phyloP scores from a whole-genome alignment of 2,888 invertebrate species.

The Saturnia pavonia region DNA sequence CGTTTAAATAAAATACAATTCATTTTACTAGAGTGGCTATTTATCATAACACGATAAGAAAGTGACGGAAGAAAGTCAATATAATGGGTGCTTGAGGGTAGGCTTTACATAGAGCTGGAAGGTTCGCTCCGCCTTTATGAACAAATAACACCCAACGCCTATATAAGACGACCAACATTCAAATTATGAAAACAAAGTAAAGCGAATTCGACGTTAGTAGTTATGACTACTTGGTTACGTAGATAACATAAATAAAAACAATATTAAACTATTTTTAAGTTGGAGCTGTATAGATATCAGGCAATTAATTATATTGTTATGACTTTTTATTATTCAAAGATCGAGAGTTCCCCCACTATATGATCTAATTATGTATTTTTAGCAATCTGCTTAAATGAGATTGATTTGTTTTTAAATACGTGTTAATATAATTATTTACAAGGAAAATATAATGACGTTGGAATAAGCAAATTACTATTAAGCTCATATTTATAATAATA shows the following conservation, averaged over 20 bases:
- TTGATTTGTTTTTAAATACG: no score
- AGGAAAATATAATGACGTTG: no score
- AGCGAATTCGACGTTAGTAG: neutral
- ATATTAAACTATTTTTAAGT: neutral
- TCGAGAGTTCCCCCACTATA: no score
- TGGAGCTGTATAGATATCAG: neutral
- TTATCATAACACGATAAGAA: conserved; percentile 79
- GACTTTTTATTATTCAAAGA: no score
- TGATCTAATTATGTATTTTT: no score
- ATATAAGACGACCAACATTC: conserved; percentile 40
- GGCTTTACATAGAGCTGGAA: conserved; percentile 59
- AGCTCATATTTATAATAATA: no score
- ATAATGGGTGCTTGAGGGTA: conserved; percentile 77
- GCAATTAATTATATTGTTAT: neutral
- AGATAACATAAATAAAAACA: neutral
- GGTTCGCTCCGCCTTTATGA: conserved; percentile 61
- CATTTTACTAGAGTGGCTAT: conserved; percentile 45
- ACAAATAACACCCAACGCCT: conserved; percentile 53
- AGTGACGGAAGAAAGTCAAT: conserved; percentile 81
- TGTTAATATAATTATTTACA: no score
- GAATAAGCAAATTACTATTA: no score
- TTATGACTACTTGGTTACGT: neutral
- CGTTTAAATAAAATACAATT: conserved; percentile 42
- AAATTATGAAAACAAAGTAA: conserved; percentile 41
- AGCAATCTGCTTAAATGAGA: no score